These are phyloP conservation scores for Gnatocerus cornutus DNA, from an alignment of 2,888 invertebrate species.

Conservation along the genomic window DNA sequence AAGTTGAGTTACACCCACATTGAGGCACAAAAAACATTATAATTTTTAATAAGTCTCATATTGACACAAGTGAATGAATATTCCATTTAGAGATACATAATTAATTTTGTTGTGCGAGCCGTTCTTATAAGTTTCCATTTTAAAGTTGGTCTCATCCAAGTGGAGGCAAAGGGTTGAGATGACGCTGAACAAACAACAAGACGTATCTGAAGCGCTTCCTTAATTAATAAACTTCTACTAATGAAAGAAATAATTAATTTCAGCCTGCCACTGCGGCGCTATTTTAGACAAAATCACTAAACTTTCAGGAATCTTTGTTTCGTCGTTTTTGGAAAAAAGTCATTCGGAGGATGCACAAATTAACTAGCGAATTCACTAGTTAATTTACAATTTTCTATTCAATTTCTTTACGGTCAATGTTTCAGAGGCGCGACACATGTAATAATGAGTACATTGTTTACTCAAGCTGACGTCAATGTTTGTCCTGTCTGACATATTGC, in stretches of 20 bases:
- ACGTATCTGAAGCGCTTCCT: slow-evolving; percentile 71
- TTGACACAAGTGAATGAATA: slow-evolving; percentile 60
- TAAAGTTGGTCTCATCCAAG: slow-evolving; percentile 69
- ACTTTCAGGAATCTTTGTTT: slow-evolving; percentile 46
- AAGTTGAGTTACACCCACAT: neutral
- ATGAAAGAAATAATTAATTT: slow-evolving; percentile 74
- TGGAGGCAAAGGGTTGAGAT: slow-evolving; percentile 70
- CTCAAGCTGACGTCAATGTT: slow-evolving; percentile 70
- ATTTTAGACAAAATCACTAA: slow-evolving; percentile 55
- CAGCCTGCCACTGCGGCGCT: slow-evolving; percentile 68
- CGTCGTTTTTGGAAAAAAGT: slow-evolving; percentile 16
- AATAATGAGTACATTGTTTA: slow-evolving; percentile 66
- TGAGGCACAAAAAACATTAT: slow-evolving; percentile 25
- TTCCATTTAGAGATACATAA: slow-evolving; percentile 69
- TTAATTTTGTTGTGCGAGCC: slow-evolving; percentile 69
- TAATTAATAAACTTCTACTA: slow-evolving; percentile 73
- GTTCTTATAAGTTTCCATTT: slow-evolving; percentile 68
- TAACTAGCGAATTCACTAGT: neutral
- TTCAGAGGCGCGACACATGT: slow-evolving; percentile 57
- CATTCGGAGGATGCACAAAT: neutral
- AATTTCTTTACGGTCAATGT: slow-evolving; percentile 49
- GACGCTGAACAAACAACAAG: slow-evolving; percentile 71
- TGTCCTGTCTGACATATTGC: slow-evolving; percentile 71
- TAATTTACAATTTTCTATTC: slow-evolving; percentile 30
- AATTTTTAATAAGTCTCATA: slow-evolving; percentile 50